phyloP scores from a whole-genome alignment of 2,797 vertebrate species.

The Orestias chungarensis region DNA sequence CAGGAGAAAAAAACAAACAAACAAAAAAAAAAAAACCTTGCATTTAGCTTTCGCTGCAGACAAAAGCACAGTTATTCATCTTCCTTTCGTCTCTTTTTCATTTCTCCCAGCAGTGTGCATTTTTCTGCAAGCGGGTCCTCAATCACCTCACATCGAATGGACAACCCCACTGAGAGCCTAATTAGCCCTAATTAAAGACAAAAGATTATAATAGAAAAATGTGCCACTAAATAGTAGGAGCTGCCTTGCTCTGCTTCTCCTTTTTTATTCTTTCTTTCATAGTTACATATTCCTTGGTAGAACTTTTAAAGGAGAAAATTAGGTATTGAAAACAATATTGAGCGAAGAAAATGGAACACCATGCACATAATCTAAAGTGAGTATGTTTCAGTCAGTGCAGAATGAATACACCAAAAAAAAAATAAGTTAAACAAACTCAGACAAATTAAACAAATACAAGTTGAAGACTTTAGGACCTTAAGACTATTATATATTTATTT shows the following conservation, averaged over 20 bases:
- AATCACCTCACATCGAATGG: slow-evolving; percentile 56
- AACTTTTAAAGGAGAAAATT: slow-evolving; percentile 4
- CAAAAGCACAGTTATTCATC: neutral
- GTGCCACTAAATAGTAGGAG: slow-evolving; percentile 36
- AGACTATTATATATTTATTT: too few species aligned
- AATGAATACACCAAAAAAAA: neutral
- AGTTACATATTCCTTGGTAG: too few species aligned
- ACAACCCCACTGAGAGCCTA: slow-evolving; percentile 60
- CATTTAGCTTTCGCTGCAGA: slow-evolving; percentile 8
- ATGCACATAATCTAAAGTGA: neutral
- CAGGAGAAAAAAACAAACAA: slow-evolving; percentile 21
- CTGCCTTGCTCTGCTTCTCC: neutral
- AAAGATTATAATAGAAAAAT: slow-evolving; percentile 53
- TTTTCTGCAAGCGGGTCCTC: slow-evolving; percentile 45
- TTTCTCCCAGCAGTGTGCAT: slow-evolving; percentile 43
- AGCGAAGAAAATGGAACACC: neutral
- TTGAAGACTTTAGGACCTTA: too few species aligned
- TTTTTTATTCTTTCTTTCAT: slow-evolving; percentile 10
- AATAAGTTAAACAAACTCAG: neutral
- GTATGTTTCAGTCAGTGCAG: neutral
- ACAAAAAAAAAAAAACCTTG: too few species aligned
- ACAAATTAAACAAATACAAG: too few species aligned
- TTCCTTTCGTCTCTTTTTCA: slow-evolving; percentile 9
- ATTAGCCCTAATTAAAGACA: slow-evolving; percentile 76
- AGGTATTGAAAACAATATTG: neutral